Percentiles rank a stretch among this genome's conserved stretches.
These are phyloP conservation scores for Acleris cristana DNA, from an alignment of 2,888 invertebrate genomes.

Conservation along the genomic window DNA sequence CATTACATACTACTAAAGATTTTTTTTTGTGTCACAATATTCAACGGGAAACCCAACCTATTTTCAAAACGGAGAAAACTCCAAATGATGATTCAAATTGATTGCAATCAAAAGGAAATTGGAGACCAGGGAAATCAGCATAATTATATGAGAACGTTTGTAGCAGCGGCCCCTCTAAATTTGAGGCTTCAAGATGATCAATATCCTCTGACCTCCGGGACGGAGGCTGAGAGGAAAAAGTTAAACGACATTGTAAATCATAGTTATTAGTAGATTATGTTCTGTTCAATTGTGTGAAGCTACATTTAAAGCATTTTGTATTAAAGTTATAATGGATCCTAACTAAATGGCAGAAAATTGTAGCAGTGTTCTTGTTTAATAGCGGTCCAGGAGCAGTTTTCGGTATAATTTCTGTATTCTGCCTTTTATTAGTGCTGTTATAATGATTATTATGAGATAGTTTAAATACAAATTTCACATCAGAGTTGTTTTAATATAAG, in stretches of 20 bases:
- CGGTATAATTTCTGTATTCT: too few relatives aligned
- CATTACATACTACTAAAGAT: not conserved
- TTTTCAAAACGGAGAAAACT: not conserved
- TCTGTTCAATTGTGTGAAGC: not conserved
- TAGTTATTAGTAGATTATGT: slow-evolving; percentile 7
- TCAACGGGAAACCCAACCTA: not conserved
- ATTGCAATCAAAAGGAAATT: slow-evolving; percentile 29
- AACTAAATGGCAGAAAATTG: too few relatives aligned
- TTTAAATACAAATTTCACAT: too few relatives aligned
- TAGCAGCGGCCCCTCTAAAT: slow-evolving; percentile 12
- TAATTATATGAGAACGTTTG: slow-evolving; percentile 30
- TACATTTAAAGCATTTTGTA: too few relatives aligned
- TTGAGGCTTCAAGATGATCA: slow-evolving; percentile 9
- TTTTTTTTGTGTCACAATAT: not conserved
- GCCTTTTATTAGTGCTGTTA: too few relatives aligned
- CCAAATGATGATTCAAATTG: slow-evolving; percentile 14
- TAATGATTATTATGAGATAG: too few relatives aligned
- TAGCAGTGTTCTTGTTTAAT: too few relatives aligned
- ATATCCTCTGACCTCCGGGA: slow-evolving; percentile 15
- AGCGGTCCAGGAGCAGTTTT: too few relatives aligned
- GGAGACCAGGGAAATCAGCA: slow-evolving; percentile 32
- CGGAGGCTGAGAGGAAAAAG: not conserved
- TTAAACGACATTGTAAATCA: slow-evolving; percentile 15
- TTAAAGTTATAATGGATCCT: too few relatives aligned
- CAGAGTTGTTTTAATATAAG: too few relatives aligned